Base-by-base conservation (phyloP, 2,888 invertebrate species). In the Cremastinae sp. region DNA sequence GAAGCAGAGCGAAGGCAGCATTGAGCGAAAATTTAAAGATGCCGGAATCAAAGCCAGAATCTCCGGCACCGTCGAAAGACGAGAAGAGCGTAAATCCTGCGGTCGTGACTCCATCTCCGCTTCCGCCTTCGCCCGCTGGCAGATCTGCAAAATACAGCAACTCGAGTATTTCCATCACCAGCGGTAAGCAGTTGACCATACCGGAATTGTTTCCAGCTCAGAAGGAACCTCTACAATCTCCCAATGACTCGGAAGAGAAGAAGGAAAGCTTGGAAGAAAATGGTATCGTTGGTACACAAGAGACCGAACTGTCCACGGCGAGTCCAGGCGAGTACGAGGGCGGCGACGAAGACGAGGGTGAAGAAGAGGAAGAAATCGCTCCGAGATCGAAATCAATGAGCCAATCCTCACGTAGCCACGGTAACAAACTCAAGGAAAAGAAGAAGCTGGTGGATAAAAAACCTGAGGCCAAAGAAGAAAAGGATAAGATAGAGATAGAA, bases 261-360 rank as follows among this genome's bases (percentile, higher is more conserved):
- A 75, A 84, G 76, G 78, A 81, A 20, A 79, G 51, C 22, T 66
- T 61, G 1, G 83, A 82, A 2, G 86, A 85, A 49, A 80, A 77
- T 2, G 78, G 71, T 3, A 74, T 79, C 5, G 75, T 75, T 14
- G 80, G 80, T 38, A 79, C 81, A 20, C 78, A 82, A 1, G 86
- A 86, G 75, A 79, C 82, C 54, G 87, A 88, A 58, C 80, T 84
- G 1, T 82, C 85, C 1, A 85, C 87, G 0, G 88, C 85, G 2
- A 89, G 89, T 82, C 87, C 89, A 1, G 89, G 88, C 3, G 89
- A 90, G 45, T 88, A 90, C 73, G 89, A 88, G 51, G 89, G 87
- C 1, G 89, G 89, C 0, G 90, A 90, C 66, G 90, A 90, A 47
- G 90, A 90, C 59, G 90, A 90, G 34, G 90, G 89, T 0, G 90